Percentiles rank a stretch among this genome's conserved stretches.
phyloP scores from a whole-genome alignment of 2,113 vertebrate genomes.

The Rhodinocichla rosea region DNA sequence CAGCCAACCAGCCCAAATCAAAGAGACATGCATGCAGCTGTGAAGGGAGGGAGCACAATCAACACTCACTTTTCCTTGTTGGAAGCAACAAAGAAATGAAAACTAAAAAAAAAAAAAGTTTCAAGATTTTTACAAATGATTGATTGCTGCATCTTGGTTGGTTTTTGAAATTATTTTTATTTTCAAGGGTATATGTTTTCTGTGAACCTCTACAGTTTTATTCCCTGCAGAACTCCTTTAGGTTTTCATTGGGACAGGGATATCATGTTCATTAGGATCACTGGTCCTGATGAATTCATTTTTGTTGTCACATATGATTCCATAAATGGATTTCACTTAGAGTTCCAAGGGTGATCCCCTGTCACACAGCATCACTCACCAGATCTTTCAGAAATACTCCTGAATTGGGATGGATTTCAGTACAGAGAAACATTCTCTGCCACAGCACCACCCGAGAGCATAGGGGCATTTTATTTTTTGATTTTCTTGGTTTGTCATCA shows the following conservation, averaged over 20 bases:
- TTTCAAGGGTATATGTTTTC: background rate
- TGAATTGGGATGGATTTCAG: background rate
- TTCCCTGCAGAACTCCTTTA: constrained; percentile 26
- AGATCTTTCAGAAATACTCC: background rate
- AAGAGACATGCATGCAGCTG: background rate
- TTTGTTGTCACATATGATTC: constrained; percentile 53
- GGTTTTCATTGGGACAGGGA: constrained; percentile 50
- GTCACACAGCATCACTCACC: background rate
- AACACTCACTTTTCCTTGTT: background rate
- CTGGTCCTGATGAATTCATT: constrained; percentile 55
- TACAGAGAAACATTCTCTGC: background rate
- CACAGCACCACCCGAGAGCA: background rate
- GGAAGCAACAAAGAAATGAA: background rate
- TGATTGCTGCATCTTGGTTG: background rate
- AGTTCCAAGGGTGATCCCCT: constrained; percentile 27
- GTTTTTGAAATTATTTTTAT: background rate
- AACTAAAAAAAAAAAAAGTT: background rate
- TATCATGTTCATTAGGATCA: constrained; percentile 31
- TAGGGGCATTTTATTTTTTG: background rate
- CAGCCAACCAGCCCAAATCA: background rate
- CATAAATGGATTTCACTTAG: constrained; percentile 7
- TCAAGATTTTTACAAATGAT: background rate
- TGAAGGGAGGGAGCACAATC: background rate
- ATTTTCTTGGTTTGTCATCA: background rate
- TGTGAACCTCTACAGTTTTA: background rate